Evolutionary conservation across 2,113 vertebrate species (phyloP).

Genomic region (Gasterosteus nipponicus): DNA sequence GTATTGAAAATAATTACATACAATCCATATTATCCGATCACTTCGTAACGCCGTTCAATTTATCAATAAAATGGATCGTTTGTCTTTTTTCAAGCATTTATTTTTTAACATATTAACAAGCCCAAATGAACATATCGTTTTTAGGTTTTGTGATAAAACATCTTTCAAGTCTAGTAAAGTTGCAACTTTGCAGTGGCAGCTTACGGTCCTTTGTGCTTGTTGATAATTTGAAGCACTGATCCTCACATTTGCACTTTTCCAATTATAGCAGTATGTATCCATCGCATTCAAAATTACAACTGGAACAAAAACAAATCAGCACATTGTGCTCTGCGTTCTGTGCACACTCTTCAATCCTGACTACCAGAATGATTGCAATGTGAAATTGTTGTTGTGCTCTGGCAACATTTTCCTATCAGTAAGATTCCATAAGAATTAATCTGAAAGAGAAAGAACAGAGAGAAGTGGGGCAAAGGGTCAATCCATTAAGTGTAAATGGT

Average conservation of each 20-base stretch:
- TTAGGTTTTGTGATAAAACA: not conserved
- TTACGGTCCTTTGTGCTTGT: not conserved
- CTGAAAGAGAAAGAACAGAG: slow-evolving; percentile 18
- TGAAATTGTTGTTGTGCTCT: slow-evolving; percentile 23
- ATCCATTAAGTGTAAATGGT: slow-evolving; percentile 31
- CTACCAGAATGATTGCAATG: slow-evolving; percentile 10
- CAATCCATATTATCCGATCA: not conserved
- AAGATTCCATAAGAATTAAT: slow-evolving; percentile 12
- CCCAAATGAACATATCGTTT: not conserved
- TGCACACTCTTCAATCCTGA: not conserved
- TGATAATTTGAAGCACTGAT: not conserved
- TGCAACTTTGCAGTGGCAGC: not conserved
- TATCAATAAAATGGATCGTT: not conserved
- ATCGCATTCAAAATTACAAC: not conserved
- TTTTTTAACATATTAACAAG: not conserved
- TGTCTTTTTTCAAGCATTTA: not conserved
- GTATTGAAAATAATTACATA: not conserved
- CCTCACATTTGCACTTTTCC: not conserved
- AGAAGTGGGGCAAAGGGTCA: slow-evolving; percentile 20
- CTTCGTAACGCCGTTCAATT: not conserved
- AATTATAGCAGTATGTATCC: not conserved
- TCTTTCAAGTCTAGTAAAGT: not conserved
- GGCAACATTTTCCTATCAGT: slow-evolving; percentile 29
- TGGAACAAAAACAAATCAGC: not conserved
- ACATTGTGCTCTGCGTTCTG: not conserved